These are phyloP conservation scores for Piliocolobus tephrosceles DNA, from an alignment of 2,113 vertebrate genomes.

Conservation along the genomic window DNA sequence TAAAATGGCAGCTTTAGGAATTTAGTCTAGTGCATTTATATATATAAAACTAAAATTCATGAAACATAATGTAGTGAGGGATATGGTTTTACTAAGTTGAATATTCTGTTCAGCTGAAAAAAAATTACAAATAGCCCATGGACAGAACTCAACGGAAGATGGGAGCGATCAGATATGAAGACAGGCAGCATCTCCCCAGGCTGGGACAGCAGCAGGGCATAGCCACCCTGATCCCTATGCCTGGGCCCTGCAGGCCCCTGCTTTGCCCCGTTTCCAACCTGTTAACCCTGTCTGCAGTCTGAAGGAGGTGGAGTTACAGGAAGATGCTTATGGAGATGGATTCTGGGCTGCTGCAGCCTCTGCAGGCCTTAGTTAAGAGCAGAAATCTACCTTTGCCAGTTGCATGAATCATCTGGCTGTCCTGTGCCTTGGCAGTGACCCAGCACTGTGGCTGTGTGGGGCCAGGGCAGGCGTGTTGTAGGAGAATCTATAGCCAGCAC, in stretches of 20 bases:
- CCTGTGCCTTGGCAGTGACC: neutral
- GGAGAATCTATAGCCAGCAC: accelerated
- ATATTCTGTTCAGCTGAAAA: neutral
- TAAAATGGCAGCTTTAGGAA: neutral
- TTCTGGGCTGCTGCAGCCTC: too few species aligned
- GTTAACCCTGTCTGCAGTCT: neutral
- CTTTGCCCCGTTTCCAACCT: neutral
- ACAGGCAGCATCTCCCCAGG: accelerated
- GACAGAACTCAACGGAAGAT: too few species aligned
- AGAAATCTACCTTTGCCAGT: accelerated
- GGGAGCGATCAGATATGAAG: accelerated
- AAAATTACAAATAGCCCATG: neutral
- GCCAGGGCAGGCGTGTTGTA: accelerated
- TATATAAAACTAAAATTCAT: neutral
- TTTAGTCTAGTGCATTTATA: neutral
- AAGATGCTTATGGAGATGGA: neutral
- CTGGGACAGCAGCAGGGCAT: neutral
- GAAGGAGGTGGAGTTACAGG: too few species aligned
- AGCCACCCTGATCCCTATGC: accelerated
- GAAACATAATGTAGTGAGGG: neutral
- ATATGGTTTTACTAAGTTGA: neutral
- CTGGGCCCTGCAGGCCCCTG: accelerated
- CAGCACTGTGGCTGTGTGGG: accelerated
- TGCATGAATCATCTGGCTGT: accelerated
- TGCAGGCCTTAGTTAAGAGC: accelerated